A percentile compares a stretch with the other conserved stretches of the same genome.
phyloP scores from a whole-genome alignment of 2,888 invertebrate species.

The Parnassius apollo region DNA sequence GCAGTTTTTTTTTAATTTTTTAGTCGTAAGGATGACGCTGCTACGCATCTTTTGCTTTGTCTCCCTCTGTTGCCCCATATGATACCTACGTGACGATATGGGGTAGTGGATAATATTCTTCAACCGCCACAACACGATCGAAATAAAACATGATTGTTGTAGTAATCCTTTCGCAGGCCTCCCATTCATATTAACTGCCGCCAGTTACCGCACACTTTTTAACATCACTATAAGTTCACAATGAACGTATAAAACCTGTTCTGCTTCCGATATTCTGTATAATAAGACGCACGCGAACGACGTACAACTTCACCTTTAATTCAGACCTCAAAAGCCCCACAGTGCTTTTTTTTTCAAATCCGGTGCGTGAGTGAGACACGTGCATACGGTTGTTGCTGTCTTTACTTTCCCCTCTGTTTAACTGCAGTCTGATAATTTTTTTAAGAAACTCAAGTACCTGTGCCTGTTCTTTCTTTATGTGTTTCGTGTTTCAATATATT shows the following conservation, averaged over 20 bases:
- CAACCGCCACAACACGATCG: too few relatives aligned
- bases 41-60: too few relatives aligned
- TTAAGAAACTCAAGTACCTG: background rate
- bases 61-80: too few relatives aligned
- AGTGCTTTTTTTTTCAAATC: constrained; percentile 50
- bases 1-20: too few relatives aligned
- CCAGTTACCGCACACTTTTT: background rate
- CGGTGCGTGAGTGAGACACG: constrained; percentile 51
- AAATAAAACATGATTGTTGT: too few relatives aligned
- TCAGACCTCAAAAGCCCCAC: constrained; percentile 27
- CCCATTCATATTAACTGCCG: too few relatives aligned
- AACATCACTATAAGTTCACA: background rate
- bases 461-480: background rate
- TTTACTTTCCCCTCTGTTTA: background rate
- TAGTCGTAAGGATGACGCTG: too few relatives aligned
- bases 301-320: constrained; percentile 12
- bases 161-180: too few relatives aligned
- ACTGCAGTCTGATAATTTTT: background rate
- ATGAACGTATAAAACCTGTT: constrained; percentile 23
- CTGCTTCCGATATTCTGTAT: constrained; percentile 24
- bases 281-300: constrained; percentile 16
- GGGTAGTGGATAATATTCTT: too few relatives aligned
- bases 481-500: background rate
- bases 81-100: too few relatives aligned
- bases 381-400: background rate